Conservation (phyloP, 2,113 vertebrate species). For the Scopus umbretta region DNA sequence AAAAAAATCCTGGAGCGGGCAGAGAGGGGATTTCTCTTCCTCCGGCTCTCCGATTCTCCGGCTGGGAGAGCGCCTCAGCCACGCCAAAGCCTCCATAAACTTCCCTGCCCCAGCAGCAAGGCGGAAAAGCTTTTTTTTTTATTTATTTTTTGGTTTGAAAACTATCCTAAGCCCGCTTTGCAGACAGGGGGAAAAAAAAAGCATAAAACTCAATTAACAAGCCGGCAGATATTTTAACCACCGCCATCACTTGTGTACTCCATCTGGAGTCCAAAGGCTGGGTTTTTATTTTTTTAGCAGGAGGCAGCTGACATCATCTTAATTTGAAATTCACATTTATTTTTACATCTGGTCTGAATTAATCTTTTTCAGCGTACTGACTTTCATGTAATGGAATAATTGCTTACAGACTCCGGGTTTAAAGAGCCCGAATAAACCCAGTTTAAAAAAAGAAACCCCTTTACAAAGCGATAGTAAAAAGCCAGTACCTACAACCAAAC, state of each 20-base stretch:
- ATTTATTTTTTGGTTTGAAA: not conserved
- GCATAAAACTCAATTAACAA: conserved; percentile 17
- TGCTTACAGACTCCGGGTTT: conserved; percentile 70
- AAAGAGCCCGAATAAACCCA: conserved; percentile 21
- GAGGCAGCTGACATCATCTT: conserved; percentile 74
- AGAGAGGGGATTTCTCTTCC: not conserved
- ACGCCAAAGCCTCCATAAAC: not conserved
- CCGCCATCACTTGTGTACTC: conserved; percentile 33
- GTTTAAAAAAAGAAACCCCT: not conserved
- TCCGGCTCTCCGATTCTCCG: not conserved
- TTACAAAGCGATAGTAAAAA: not conserved
- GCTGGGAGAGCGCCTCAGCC: not conserved
- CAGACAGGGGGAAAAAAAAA: not conserved
- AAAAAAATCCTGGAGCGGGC: not conserved
- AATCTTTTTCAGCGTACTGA: conserved; percentile 69
- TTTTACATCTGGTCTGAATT: conserved; percentile 81
- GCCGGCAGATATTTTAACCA: conserved; percentile 55
- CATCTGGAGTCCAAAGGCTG: conserved; percentile 74
- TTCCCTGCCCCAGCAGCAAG: not conserved
- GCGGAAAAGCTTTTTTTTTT: not conserved
- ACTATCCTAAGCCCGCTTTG: not conserved
- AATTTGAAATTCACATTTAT: conserved; percentile 75
- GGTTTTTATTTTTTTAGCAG: conserved; percentile 41
- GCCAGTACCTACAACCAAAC: not conserved
- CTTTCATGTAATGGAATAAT: conserved; percentile 80